Base-by-base conservation (phyloP, 2,888 invertebrate species). In the Calephelis perditalis region DNA sequence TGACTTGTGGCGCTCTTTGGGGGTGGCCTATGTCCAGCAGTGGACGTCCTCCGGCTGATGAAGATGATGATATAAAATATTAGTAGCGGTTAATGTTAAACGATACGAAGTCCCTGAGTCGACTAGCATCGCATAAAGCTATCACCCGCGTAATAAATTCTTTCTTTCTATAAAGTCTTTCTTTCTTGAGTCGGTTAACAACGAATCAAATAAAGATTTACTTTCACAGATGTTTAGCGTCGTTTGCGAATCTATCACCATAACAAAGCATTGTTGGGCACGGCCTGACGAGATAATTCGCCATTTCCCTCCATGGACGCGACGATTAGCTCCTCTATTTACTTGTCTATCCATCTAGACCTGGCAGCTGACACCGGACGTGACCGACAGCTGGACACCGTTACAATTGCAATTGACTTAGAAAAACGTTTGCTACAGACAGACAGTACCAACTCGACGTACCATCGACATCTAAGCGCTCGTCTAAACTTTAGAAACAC, bases 281-380 rank as follows among this genome's bases (percentile, higher is more conserved):
- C 73, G 73, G 75, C 76, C 85, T 87, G 88, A 89, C 86, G 78
- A 73, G 77, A 86, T 90, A 90, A 89, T 89, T 86, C 87, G 82
- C 82, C 80, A 86, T 90, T 90, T 89, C 89, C 86, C 84, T 79
- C 26, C 9, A 15, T 71, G 80, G 82, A 81, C 79, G 84, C 86
- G 88, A 88, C 89, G 88, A 89, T 90, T 90, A 89, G 82, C 77
- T 78, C 79, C 83, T 84, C 89, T 86, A 90, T 90, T 90, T 90
- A 88, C 81, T 88, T 89, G 89, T 90, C 89, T 80, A 80, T 86
- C 86, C 73, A 69, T 73, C 76, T 74, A 71, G 80, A 84, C 79
- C 81, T 85, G 89, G 86, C 89, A 89, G 86, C 88, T 87, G 88
- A 85, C 87, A 77, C 73, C 73, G 73, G 74, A 82, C 85, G 84